These are phyloP conservation scores for Rhea americana DNA, from an alignment of 2,113 vertebrate genomes.

Conservation along the genomic window DNA sequence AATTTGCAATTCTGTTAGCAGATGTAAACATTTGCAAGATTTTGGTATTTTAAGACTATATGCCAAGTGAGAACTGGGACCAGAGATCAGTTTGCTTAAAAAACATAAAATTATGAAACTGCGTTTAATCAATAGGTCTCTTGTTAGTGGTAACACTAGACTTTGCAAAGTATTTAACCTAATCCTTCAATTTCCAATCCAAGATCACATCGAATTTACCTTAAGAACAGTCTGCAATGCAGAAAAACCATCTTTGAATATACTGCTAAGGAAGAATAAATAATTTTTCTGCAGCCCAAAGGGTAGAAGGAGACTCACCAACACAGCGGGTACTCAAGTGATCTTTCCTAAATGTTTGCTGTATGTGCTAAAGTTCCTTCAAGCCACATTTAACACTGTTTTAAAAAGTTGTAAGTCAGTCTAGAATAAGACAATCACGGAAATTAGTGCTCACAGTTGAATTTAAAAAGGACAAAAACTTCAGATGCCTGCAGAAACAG, in stretches of 20 bases:
- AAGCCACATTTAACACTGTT: neutral
- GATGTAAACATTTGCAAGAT: neutral
- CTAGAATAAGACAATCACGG: neutral
- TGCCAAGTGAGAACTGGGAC: neutral
- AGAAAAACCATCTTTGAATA: neutral
- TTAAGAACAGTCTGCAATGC: neutral
- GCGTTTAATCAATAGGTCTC: neutral
- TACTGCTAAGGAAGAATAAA: neutral
- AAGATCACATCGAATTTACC: neutral
- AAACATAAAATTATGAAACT: neutral
- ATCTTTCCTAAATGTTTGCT: neutral
- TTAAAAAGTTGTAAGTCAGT: neutral
- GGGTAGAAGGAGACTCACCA: neutral
- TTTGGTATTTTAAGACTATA: neutral
- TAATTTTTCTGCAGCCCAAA: neutral
- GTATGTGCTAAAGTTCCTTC: neutral
- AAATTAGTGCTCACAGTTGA: neutral
- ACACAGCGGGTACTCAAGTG: neutral
- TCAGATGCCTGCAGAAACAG: neutral
- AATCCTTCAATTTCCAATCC: neutral
- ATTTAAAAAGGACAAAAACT: neutral
- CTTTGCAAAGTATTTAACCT: neutral
- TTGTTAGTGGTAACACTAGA: neutral
- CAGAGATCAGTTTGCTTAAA: neutral
- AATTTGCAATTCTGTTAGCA: neutral